Base-by-base conservation (phyloP, 2,888 invertebrate genomes). In the Athalia circularis region DNA sequence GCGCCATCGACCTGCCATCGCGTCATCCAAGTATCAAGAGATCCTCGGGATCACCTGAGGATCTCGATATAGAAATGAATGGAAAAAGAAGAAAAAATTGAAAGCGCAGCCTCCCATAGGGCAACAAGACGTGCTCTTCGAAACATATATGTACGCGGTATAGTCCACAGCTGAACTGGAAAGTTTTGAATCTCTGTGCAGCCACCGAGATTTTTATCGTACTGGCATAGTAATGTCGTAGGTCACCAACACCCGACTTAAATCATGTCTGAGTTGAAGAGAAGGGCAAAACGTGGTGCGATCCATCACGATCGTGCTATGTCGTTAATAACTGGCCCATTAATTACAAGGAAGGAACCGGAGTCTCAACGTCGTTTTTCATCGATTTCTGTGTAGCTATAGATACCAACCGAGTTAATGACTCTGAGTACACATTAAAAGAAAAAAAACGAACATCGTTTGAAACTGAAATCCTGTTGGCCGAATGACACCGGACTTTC, bases 311-410 rank as follows among this genome's bases (percentile, higher is more conserved):
- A 70, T 70, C 70, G 57, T 29, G 13, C 57, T 57, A 70, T 70
- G 70, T 70, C 70, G 70, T 70, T 70, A 70, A 70, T 70, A 70
- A 70, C 70, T 70, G 70, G 70, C 70, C 70, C 70, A 70, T 70
- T 70, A 70, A 70, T 70, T 70, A 70, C 57, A 45, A n/a, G 70
- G 70, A 70, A 70, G 70, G 70, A 70, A 54, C 70, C 70, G 52
- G 67, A 47, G 65, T 48, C 15, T 68, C 70, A 59, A 11, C 70
- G 13, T 70, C 45, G 70, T 70, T 57, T 70, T 45, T 52, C 52
- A 70, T 70, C 70, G 70, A 70, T 70, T 70, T 70, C 54, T 70
- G 57, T 57, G 57, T 8, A 70, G 29, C 29, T 29, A 29, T 29
- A 29, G 29, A 29, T 29, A 70, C 70, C 43, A 47, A 8, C 70